Percentiles rank a stretch among this genome's conserved stretches.
Conservation (phyloP, 2,888 invertebrate genomes). For the Cryptus armator region DNA sequence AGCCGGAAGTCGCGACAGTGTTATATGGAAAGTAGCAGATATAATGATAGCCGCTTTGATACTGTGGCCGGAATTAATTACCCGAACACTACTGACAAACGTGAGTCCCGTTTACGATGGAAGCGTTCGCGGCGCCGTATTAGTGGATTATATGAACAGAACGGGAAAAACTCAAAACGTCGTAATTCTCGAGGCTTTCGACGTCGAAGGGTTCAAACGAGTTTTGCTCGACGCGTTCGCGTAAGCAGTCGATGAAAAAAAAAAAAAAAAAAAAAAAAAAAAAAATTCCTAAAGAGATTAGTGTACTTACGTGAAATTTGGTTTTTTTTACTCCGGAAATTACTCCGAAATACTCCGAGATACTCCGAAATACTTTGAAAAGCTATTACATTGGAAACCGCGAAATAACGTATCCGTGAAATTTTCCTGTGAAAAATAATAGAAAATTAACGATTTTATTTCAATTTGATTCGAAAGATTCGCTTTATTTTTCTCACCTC, state of each 20-base stretch:
- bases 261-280: too few species aligned
- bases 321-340: too few species aligned
- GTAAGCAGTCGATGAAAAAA: not conserved
- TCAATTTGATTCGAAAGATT: too few species aligned
- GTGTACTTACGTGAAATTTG: constrained; percentile 7
- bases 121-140: constrained; percentile 74
- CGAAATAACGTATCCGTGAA: too few species aligned
- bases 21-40: constrained; percentile 75
- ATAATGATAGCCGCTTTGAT: constrained; percentile 72
- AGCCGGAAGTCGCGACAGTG: constrained; percentile 2
- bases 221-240: constrained; percentile 44
- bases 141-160: constrained; percentile 74
- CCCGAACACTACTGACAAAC: constrained; percentile 64
- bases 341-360: too few species aligned
- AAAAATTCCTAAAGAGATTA: not conserved
- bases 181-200: constrained; percentile 55
- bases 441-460: too few species aligned
- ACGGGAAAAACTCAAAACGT: constrained; percentile 56
- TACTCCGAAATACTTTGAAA: too few species aligned
- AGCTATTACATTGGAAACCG: too few species aligned
- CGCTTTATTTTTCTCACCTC: too few species aligned
- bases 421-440: too few species aligned
- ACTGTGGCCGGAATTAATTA: constrained; percentile 75
- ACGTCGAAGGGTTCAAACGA: constrained; percentile 53
- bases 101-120: constrained; percentile 75